phyloP scores from a whole-genome alignment of 2,888 invertebrate species.

The Parthenolecanium corni region DNA sequence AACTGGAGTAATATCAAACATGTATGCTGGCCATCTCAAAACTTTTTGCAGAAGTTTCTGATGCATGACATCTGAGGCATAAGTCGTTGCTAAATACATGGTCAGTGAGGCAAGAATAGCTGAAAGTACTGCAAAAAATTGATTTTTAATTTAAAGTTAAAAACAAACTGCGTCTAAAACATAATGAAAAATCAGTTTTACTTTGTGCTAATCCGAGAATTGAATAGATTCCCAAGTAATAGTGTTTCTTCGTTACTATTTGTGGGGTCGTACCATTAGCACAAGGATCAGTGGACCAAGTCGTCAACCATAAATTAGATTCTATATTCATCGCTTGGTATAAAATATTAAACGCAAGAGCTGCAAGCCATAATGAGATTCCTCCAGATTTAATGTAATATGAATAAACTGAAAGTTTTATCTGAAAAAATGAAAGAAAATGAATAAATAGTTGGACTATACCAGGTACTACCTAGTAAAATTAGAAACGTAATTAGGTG shows the following conservation, averaged over 20 bases:
- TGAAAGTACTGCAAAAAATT: constrained; percentile 47
- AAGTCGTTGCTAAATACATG: constrained; percentile 54
- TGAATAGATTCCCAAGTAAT: constrained; percentile 82
- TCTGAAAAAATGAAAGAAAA: constrained; percentile 42
- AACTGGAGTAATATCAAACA: constrained; percentile 66
- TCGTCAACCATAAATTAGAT: constrained; percentile 73
- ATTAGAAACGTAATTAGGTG: no score
- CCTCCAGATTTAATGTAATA: constrained; percentile 81
- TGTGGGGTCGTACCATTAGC: constrained; percentile 37
- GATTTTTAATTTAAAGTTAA: neutral
- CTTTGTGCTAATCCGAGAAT: constrained; percentile 79
- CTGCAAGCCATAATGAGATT: constrained; percentile 55
- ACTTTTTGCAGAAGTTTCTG: constrained; percentile 46
- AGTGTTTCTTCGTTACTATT: constrained; percentile 48
- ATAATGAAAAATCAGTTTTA: constrained; percentile 38
- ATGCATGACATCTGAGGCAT: constrained; percentile 51
- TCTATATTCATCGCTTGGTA: constrained; percentile 77
- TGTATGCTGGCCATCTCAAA: constrained; percentile 55
- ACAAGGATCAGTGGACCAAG: constrained; percentile 60
- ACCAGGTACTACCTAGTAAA: no score
- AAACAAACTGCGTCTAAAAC: neutral
- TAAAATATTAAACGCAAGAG: constrained; percentile 65
- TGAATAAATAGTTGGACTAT: no score
- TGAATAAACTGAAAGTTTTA: constrained; percentile 77
- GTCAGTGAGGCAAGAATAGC: constrained; percentile 55